Evolutionary conservation across 2,113 vertebrate species (phyloP).

Genomic region (Pseudorhombus dupliciocellatus): DNA sequence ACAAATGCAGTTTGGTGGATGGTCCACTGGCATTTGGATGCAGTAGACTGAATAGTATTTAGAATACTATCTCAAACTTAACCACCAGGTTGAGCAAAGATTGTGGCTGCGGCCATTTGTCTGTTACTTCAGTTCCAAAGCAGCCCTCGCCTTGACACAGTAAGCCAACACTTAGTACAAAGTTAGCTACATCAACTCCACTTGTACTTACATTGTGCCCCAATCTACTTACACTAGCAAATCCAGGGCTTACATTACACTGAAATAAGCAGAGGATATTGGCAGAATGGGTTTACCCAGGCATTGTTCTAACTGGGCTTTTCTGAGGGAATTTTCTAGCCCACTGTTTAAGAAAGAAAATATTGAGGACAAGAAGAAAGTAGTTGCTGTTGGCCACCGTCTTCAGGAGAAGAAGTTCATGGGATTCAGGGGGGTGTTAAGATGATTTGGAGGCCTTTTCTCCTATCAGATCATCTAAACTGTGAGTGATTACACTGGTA

Average conservation of each 20-base stretch:
- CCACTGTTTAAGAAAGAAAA: constrained; percentile 63
- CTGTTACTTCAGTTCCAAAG: constrained; percentile 7
- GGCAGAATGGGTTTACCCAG: constrained; percentile 69
- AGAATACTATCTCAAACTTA: not conserved
- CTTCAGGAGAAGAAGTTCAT: constrained; percentile 58
- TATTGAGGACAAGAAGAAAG: constrained; percentile 73
- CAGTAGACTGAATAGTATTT: not conserved
- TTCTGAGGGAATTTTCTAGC: constrained; percentile 69
- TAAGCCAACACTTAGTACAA: constrained; percentile 59
- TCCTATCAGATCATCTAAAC: constrained; percentile 82
- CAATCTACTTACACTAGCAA: constrained; percentile 78
- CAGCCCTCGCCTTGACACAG: constrained; percentile 31
- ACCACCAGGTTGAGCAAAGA: not conserved
- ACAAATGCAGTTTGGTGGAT: not conserved
- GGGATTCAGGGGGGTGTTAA: constrained; percentile 65
- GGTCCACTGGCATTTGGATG: not conserved
- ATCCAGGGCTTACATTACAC: constrained; percentile 79
- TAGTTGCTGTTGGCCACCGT: constrained; percentile 60
- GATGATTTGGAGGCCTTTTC: constrained; percentile 75
- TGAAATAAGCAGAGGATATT: constrained; percentile 72
- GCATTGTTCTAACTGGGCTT: constrained; percentile 75
- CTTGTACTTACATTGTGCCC: constrained; percentile 75
- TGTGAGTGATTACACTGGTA: constrained; percentile 80
- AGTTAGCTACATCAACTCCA: constrained; percentile 73
- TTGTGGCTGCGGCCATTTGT: not conserved